Evolutionary conservation across 2,888 invertebrate species (phyloP), one percentile per base, ranked within the genome.

Genomic region (Augochlorella aurata): DNA sequence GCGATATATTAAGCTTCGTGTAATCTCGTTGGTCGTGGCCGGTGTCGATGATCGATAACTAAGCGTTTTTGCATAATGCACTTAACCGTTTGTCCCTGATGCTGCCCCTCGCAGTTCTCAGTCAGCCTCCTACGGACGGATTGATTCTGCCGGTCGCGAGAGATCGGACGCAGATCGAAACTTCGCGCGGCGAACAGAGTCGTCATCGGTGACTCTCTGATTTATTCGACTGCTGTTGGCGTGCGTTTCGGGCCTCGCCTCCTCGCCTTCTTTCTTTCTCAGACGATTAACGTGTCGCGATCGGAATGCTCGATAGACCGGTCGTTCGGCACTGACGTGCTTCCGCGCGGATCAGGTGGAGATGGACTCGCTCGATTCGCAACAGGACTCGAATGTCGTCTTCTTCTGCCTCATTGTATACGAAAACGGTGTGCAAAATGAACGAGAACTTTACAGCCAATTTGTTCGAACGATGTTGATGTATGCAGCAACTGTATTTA

Each of bases 41-140:
- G 61, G 77, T 77, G 73, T 75, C 68, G 63, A 69, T 79, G 69
- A 79, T 79, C 79, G 83, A 82, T 83, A 73, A 81, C 76, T 65
- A 61, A 73, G 44, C 74, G 76, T 45, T 82, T 81, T 77, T 76
- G 71, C 82, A 79, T 77, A 81, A 77, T 77, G 82, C 72, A 82
- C 74, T 82, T 70, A 79, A 68, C 73, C 79, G 82, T 81, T 80
- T 80, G 80, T 79, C 81, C 69, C 76, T 71, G 58, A 58, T 58
- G 58, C 24, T 38, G 16, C 16, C 14, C 24, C 58, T 24, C 16
- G 24, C 24, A 8, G 75, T 45, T 38, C 52, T 49, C 50, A 18
- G n/a, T 38, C 18, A 24, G 29, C 29, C 18, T 29, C 49, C 29
- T 44, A 38, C 44, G 12, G n/a, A n/a, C 12, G 38, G 61, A 67